Conservation (phyloP, 2,888 invertebrate species). For the Ectemnius continuus region DNA sequence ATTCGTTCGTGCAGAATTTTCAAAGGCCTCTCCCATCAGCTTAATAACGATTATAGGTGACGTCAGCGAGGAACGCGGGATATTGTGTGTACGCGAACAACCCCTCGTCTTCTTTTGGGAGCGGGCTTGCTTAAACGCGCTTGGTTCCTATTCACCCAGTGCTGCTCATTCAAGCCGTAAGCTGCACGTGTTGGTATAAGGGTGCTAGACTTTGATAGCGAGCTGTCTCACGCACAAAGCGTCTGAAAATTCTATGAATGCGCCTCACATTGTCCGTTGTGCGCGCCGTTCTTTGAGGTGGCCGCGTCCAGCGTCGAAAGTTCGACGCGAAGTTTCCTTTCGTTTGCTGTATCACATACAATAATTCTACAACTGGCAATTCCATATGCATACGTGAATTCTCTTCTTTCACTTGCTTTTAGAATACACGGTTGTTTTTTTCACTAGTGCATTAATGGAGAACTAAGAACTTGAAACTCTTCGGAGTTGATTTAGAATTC, state of each 20-base stretch:
- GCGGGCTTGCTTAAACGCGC: slow-evolving; percentile 38
- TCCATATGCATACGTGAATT: too few species aligned
- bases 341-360: not conserved
- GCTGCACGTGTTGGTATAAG: slow-evolving; percentile 53
- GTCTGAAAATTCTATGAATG: slow-evolving; percentile 46
- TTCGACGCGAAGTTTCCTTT: not conserved
- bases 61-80: slow-evolving; percentile 37
- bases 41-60: slow-evolving; percentile 33
- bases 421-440: too few species aligned
- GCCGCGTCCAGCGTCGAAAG: slow-evolving; percentile 10
- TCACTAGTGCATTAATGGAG: too few species aligned
- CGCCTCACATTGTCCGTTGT: slow-evolving; percentile 33
- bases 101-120: slow-evolving; percentile 35
- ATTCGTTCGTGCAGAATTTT: slow-evolving; percentile 13
- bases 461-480: too few species aligned
- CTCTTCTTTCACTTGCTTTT: too few species aligned
- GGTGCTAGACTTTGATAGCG: slow-evolving; percentile 64
- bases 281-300: slow-evolving; percentile 15
- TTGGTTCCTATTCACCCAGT: slow-evolving; percentile 55
- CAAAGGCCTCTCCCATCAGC: slow-evolving; percentile 6
- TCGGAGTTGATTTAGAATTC: too few species aligned
- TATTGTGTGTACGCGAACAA: slow-evolving; percentile 33
- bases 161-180: slow-evolving; percentile 45
- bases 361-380: too few species aligned
- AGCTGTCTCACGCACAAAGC: slow-evolving; percentile 62